Percentiles rank a stretch among this genome's conserved stretches.
Evolutionary conservation across 2,888 invertebrate species (phyloP).

Genomic region (Piscicola geometra): DNA sequence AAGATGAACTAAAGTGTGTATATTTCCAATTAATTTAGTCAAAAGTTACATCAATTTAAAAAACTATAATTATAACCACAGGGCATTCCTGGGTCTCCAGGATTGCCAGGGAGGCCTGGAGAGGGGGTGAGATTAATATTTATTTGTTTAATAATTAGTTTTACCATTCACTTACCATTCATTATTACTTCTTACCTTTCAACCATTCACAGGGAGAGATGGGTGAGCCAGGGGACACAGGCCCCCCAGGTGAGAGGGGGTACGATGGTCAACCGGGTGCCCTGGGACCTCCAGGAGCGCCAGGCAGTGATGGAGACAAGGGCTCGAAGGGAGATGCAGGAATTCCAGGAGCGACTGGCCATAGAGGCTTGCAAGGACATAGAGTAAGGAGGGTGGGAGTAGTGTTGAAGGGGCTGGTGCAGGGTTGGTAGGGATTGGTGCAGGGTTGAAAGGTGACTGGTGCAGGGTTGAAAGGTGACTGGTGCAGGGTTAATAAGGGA

Average conservation of each 20-base stretch:
- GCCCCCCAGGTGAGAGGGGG: constrained; percentile 32
- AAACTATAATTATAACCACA: too few relatives aligned
- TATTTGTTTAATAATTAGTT: neutral
- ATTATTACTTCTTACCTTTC: too few relatives aligned
- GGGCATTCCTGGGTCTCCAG: constrained; percentile 32
- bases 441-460: too few relatives aligned
- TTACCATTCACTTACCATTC: neutral
- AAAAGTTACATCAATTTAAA: too few relatives aligned
- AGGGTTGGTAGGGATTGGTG: neutral
- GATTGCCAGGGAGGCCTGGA: constrained; percentile 32
- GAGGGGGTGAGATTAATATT: constrained; percentile 8
- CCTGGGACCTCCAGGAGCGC: neutral
- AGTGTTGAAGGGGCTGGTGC: neutral
- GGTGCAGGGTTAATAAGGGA: too few relatives aligned
- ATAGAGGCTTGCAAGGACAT: neutral
- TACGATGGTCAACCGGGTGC: neutral
- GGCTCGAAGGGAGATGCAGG: neutral
- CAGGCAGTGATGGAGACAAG: neutral
- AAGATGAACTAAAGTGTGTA: too few relatives aligned
- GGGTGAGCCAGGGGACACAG: constrained; percentile 25
- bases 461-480: too few relatives aligned
- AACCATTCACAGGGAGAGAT: constrained; percentile 25
- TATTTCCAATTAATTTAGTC: too few relatives aligned
- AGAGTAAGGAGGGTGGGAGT: neutral
- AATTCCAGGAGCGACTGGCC: neutral